A percentile compares a stretch with the other conserved stretches of the same genome.
Evolutionary conservation across 2,113 vertebrate species (phyloP).

Genomic region (Addax nasomaculatus): DNA sequence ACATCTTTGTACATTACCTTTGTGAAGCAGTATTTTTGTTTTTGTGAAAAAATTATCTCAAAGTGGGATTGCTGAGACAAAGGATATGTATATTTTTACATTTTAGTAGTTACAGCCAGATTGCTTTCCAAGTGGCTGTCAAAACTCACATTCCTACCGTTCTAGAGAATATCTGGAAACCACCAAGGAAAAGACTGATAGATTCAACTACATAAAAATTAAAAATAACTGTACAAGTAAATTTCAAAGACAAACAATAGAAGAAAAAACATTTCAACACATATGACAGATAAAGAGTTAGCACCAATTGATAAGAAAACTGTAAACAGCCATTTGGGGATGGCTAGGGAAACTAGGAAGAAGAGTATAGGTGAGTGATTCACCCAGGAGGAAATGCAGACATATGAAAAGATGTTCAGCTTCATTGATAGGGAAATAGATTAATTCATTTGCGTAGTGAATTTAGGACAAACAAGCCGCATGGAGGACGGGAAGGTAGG

Average conservation of each 20-base stretch:
- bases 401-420: neutral
- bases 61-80: neutral
- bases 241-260: neutral
- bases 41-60: neutral
- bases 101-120: neutral
- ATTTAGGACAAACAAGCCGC: neutral
- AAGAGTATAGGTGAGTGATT: neutral
- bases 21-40: neutral
- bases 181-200: conserved; percentile 10
- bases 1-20: neutral
- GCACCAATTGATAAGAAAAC: conserved; percentile 8
- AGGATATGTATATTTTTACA: neutral
- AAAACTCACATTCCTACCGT: neutral
- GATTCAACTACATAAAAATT: neutral
- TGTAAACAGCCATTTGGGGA: neutral
- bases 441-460: neutral
- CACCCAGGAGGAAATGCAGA: neutral
- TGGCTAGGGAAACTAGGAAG: neutral
- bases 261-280: neutral
- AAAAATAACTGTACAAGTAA: neutral
- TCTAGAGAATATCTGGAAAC: neutral
- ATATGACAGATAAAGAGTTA: neutral
- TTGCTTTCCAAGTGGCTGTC: neutral
- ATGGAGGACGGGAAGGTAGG: neutral
- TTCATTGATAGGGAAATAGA: neutral